Percentiles rank a stretch among this genome's conserved stretches.
These are phyloP conservation scores for Sardinella longiceps DNA, from an alignment of 2,797 vertebrate genomes.

Conservation along the genomic window DNA sequence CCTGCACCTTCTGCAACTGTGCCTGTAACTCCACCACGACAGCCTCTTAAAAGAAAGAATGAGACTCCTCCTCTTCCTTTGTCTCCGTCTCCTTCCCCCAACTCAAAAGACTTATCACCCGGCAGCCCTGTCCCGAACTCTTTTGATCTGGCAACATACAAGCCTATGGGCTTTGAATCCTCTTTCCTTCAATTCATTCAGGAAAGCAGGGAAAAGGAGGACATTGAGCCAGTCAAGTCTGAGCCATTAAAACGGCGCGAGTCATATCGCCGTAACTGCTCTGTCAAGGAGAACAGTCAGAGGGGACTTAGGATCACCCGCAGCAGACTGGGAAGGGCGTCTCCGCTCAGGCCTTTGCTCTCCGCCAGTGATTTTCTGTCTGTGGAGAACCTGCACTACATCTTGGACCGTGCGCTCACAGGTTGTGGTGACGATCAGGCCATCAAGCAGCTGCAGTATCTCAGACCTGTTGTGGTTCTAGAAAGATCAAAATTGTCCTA, in stretches of 20 bases:
- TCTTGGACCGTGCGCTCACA: constrained; percentile 93
- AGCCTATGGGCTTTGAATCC: constrained; percentile 93
- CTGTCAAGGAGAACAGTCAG: constrained; percentile 82
- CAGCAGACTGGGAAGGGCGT: constrained; percentile 70
- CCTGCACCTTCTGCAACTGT: constrained; percentile 44
- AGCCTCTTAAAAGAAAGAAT: constrained; percentile 84
- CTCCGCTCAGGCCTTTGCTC: constrained; percentile 80
- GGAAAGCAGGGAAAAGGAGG: constrained; percentile 84
- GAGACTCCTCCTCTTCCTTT: constrained; percentile 63
- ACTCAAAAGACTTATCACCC: constrained; percentile 64
- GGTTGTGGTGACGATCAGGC: constrained; percentile 97
- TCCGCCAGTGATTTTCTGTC: constrained; percentile 78
- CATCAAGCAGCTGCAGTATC: constrained; percentile 98
- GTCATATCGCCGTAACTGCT: constrained; percentile 68
- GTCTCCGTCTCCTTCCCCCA: constrained; percentile 50
- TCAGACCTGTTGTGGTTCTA: constrained; percentile 97
- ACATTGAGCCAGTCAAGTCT: constrained; percentile 49
- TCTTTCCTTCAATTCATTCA: constrained; percentile 97
- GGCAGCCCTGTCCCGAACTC: constrained; percentile 61
- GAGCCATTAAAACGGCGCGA: constrained; percentile 67
- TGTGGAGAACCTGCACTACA: constrained; percentile 90
- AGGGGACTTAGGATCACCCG: constrained; percentile 74
- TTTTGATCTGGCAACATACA: constrained; percentile 89
- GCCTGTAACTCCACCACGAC: constrained; percentile 64
- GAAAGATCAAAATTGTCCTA: constrained; percentile 80